Base-by-base conservation (phyloP, 2,797 vertebrate species). In the Chelon auratus region DNA sequence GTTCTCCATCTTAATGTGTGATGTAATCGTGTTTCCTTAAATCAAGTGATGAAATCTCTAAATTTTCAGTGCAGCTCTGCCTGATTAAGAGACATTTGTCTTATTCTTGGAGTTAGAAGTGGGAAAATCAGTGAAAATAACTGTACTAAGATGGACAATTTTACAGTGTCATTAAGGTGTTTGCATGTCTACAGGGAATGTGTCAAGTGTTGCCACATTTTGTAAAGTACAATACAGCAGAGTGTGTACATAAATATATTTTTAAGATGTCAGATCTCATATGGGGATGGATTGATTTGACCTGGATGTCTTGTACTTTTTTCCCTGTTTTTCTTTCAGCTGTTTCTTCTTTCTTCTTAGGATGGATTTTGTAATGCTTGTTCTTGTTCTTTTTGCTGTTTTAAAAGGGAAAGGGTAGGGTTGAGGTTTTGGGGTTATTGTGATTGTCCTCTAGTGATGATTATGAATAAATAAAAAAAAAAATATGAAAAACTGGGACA, bases 171-270 rank as follows among this genome's bases (percentile, higher is more conserved):
- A 77, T 82, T 94, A 89, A 93, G 90, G 85, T 88, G 93, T 94
- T 90, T 94, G 93, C 92, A 93, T 94, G 91, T 91, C 88, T 89
- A 89, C 89, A 90, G 87, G 85, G 87, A 91, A 89, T 77, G 78
- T 80, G 87, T 89, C 86, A 87, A 82, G 85, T 82, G 85, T 88
- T 80, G 82, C 75, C 89, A 85, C 89, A 90, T 91, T 93, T 92
- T 93, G 93, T 93, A 93, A 85, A 92, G 89, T 86, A 85, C 84
- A 90, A 90, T 91, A 93, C 93, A 95, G 95, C 95, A 96, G 95
- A 96, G 95, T 95, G 94, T 93, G 93, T 94, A 96, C 91, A 94
- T 92, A 92, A 89, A 91, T 94, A 87, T 94, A 94, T 95, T 94
- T 94, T 94, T 94, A 88, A 93, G 93, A 94, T 84, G 88, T 92